Evolutionary conservation across 2,888 invertebrate genomes (phyloP), one percentile per base, ranked within the genome.

Genomic region (Amphipyra berbera): DNA sequence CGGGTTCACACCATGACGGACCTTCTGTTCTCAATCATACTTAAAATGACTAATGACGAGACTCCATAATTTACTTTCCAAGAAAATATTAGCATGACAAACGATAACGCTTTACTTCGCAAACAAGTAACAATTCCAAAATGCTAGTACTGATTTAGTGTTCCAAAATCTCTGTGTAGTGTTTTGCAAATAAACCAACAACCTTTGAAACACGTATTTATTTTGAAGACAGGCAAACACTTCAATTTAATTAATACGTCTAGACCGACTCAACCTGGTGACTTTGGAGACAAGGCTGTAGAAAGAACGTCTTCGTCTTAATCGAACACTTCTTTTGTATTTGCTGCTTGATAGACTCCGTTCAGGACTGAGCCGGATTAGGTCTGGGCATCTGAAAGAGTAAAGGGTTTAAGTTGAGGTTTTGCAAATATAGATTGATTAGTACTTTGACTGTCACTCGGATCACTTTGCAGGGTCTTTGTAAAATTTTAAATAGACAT

Each of bases 301-400:
- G 12, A 55, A 33, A 7, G 57, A 61, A 6, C 67, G 45, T 37
- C 48, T 58, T 37, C 50, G 9, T 48, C 56, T 42, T 49, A 30
- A 45, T 1, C 44, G 44, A 6, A 54, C 57, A 4, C 57, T 63
- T 15, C 59, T 54, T 15, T 57, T 56, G 10, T 67, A 33, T 13
- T 47, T 50, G 0, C 44, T 65, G 14, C 60, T 53, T 30, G 67
- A 53, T 12, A 45, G n/a, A 13, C 60, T 65, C 12, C 84, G 69
- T 14, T 88, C 89, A 14, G 86, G 84, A 37, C 82, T 86, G 0
- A 78, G 70, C 0, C 83, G 79, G 14, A 55, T 79, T 38, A 91
- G 57, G 61, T 90, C 91, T 56, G 91, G 91, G 63, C 91, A 91
- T 68, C 90, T 90, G 82, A 5, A 82, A 82, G n/a, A 55, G 5